Evolutionary conservation across 2,888 invertebrate species (phyloP), one percentile per base, ranked within the genome.

Genomic region (Leucozona laternaria): DNA sequence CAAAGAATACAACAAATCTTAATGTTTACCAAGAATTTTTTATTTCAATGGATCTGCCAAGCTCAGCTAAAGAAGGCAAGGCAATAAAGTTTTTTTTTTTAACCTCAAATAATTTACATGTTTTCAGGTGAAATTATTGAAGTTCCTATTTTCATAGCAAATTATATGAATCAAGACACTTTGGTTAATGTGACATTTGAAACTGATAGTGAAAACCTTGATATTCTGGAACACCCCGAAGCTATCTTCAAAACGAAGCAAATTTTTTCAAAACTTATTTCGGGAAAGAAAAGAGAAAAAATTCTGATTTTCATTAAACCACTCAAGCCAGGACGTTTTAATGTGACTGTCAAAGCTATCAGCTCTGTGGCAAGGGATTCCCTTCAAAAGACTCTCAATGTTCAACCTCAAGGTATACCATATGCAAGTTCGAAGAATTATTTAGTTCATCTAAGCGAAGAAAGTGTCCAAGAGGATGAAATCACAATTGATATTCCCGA

Each of bases 1-100:
- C 95, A 7, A 76, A 73, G n/a, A 64, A 57, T 8, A 60, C 88
- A 22, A 93, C 95, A 15, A 94, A 94, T 92, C 90, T 97, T 43
- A 94, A 94, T 90, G 96, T 96, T 1, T 96, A 96, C 91, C 95
- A 96, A 88, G 95, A 95, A 5, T 96, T 97, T 92, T 96, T 96
- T 90, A 93, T 97, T 55, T 94, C 95, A 1, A 91, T 97, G 78
- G 95, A 96, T 90, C 92, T 97, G 70, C 97, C 97, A 0, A 95
- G 96, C 90, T 95, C 96, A 0, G 95, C 97, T 0, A 95, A 96
- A 88, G 93, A 96, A 77, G 96, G 96, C 34, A 60, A 76, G 5
- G 2, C 48, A 20, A 15, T 58, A 2, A 25, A 15, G 37, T n/a
- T 1, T 3, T 3, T 20, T 34, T 48, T 34, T 48, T 1, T 4